Evolutionary conservation across 1,140 invertebrate genomes (phyloP).

Genomic region (Drosophila tristis): DNA sequence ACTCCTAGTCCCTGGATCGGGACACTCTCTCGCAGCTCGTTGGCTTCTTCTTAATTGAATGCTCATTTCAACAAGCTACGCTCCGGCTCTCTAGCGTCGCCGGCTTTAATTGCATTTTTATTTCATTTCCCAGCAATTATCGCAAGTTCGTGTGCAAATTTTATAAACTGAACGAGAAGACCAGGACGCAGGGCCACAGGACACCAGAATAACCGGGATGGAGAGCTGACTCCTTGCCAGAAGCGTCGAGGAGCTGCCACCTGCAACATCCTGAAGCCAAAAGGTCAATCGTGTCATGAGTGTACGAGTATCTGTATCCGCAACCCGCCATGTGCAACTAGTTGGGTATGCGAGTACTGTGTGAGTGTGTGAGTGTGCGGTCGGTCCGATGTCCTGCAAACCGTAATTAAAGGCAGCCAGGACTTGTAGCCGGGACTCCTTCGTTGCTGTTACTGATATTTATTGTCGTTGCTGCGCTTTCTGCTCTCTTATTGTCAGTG

Average conservation of each 20-base stretch:
- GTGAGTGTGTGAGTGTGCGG: conserved; percentile 31
- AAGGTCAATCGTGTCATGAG: conserved; percentile 67
- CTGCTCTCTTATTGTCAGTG: conserved; percentile 54
- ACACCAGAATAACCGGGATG: background rate
- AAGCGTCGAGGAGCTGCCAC: conserved; percentile 28
- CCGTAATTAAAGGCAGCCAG: conserved; percentile 75
- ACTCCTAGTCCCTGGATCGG: conserved; percentile 17
- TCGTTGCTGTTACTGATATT: conserved; percentile 63
- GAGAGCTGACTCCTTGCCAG: background rate
- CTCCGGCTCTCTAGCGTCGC: conserved; percentile 36
- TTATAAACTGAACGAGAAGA: conserved; percentile 53
- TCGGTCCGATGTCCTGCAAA: conserved; percentile 47
- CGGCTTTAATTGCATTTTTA: conserved; percentile 81
- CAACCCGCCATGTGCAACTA: conserved; percentile 57
- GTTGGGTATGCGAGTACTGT: conserved; percentile 36
- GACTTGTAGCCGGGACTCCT: conserved; percentile 44
- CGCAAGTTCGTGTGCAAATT: conserved; percentile 78
- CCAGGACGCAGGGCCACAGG: no score
- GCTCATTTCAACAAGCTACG: conserved; percentile 64
- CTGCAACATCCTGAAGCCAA: conserved; percentile 56
- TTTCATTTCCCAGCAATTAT: conserved; percentile 81
- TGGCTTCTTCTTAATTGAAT: conserved; percentile 71
- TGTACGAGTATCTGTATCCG: conserved; percentile 22
- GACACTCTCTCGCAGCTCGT: conserved; percentile 30
- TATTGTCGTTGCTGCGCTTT: conserved; percentile 63